A percentile compares a stretch with the other conserved stretches of the same genome.
phyloP scores from a whole-genome alignment of 2,888 invertebrate species.

The Physocephala rufipes region DNA sequence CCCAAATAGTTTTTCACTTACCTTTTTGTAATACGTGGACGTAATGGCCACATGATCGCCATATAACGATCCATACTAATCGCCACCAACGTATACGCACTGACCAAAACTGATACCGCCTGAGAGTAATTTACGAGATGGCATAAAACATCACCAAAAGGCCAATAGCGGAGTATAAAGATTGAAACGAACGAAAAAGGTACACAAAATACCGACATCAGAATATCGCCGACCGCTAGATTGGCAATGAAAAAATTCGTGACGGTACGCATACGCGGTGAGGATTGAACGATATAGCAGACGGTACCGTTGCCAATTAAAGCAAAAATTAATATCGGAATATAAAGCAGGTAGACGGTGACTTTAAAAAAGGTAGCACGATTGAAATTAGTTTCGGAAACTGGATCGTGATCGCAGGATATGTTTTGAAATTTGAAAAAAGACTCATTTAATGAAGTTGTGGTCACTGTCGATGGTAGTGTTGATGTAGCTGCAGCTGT shows the following conservation, averaged over 20 bases:
- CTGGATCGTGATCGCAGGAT: constrained; percentile 52
- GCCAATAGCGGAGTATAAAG: constrained; percentile 85
- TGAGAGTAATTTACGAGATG: constrained; percentile 85
- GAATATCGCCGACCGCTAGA: constrained; percentile 86
- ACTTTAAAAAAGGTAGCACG: constrained; percentile 70
- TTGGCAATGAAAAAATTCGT: constrained; percentile 93
- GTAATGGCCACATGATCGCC: constrained; percentile 88
- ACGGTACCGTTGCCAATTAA: constrained; percentile 81
- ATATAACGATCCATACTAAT: constrained; percentile 91
- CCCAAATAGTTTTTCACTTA: constrained; percentile 52
- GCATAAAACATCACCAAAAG: constrained; percentile 84
- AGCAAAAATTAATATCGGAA: constrained; percentile 76
- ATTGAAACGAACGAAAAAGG: constrained; percentile 88
- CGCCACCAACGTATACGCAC: constrained; percentile 89
- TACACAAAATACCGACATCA: constrained; percentile 90
- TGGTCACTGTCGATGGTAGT: constrained; percentile 32
- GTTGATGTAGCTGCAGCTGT: constrained; percentile 49
- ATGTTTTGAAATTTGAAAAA: constrained; percentile 38
- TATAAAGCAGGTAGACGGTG: constrained; percentile 76
- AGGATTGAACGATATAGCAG: constrained; percentile 85
- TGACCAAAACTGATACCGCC: constrained; percentile 82
- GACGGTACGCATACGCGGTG: constrained; percentile 88
- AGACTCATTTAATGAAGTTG: constrained; percentile 42
- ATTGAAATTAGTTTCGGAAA: constrained; percentile 27
- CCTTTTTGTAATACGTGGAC: constrained; percentile 81